A percentile compares a stretch with the other conserved stretches of the same genome.
Evolutionary conservation across 2,888 invertebrate species (phyloP).

Genomic region (Neoitamus cyanurus): DNA sequence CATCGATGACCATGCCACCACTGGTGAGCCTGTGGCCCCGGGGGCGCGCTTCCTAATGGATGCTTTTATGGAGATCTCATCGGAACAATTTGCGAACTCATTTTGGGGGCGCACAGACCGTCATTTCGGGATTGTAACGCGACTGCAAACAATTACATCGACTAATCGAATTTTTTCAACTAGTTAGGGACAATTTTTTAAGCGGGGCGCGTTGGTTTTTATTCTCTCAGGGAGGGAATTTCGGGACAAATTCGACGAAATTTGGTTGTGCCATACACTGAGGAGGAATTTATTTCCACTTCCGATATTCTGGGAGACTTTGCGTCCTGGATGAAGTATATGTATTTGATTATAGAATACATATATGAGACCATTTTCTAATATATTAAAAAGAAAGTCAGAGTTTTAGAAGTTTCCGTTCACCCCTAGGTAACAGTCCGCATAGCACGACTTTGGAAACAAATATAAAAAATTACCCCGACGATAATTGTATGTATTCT

Average conservation of each 20-base stretch:
- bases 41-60: neutral
- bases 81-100: conserved; percentile 29
- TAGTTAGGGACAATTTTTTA: neutral
- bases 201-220: neutral
- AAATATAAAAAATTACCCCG: no score
- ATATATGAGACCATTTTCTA: no score
- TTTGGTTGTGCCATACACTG: neutral
- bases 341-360: neutral
- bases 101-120: conserved; percentile 21
- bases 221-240: neutral
- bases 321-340: neutral
- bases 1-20: neutral
- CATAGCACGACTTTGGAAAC: no score
- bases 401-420: no score
- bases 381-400: no score
- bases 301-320: no score
- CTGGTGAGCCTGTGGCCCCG: neutral
- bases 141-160: neutral
- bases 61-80: conserved; percentile 32
- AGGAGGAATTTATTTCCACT: neutral
- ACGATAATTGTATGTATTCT: no score
- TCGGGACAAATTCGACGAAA: neutral
- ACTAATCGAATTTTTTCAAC: neutral
- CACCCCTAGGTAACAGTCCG: no score
- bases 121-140: neutral